Evolutionary conservation across 2,113 vertebrate species (phyloP), one percentile per base, ranked within the genome.

Genomic region (Hypocryptadius cinnamomeus): DNA sequence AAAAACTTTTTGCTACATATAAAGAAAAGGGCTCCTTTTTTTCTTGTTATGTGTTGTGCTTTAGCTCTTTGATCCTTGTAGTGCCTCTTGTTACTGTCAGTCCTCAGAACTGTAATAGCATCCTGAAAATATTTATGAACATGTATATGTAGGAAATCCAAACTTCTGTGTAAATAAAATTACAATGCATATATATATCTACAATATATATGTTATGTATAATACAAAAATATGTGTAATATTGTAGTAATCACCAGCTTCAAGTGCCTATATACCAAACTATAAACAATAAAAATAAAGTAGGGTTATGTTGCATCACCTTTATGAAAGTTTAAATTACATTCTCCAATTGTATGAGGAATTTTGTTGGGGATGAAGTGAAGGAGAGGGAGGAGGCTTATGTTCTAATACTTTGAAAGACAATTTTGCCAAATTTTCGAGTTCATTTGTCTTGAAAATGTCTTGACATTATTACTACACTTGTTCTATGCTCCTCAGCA

Each of bases 91-190:
- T 80, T 77, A 10, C 28, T 77, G 31, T 63, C 69, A 59, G 14
- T 33, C 15, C 6, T 65, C 78, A 70, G 10, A 90, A 10, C 25
- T 73, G 7, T 65, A 73, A 21, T 20, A 72, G 6, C 30, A 56
- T 48, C 13, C 40, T 71, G 33, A 78, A 91, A 89, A 21, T 6
- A 74, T 68, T 59, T 87, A 14, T 66, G 15, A 85, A 57, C 11
- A 35, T 2, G 1, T 14, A 14, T 0, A 0, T 39, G 18, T 35
- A 79, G 31, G 15, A 69, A 90, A 79, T 69, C 10, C 27, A 35
- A 37, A 45, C 5, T 48, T 68, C 15, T 27, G 4, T 21, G 37
- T 51, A 51, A 44, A 27, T 35, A 22, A 44, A 51, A 31, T 15
- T 44, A 25, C 13, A 35, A 18, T 42, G 9, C 11, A 31, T 17